Evolutionary conservation across 2,888 invertebrate species (phyloP).

Genomic region (Dynastes tityus): DNA sequence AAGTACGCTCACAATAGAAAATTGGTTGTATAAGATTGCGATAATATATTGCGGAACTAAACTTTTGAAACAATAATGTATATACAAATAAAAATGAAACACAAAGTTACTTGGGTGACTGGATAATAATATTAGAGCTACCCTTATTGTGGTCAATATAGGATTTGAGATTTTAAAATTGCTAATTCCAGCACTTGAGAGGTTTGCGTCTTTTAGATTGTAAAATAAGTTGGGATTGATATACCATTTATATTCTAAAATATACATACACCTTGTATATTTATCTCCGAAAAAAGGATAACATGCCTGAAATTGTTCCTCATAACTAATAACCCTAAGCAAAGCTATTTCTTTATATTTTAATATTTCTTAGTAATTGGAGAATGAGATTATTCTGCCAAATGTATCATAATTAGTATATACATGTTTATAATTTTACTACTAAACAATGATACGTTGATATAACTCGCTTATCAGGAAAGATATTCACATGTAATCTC

Average conservation of each 20-base stretch:
- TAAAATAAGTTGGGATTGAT: not conserved
- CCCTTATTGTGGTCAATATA: not conserved
- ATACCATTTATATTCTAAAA: no score
- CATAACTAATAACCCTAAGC: no score
- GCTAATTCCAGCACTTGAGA: not conserved
- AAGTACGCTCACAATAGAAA: conserved; percentile 14
- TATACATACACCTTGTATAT: no score
- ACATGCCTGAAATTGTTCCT: no score
- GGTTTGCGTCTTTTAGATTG: not conserved
- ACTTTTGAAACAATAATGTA: not conserved
- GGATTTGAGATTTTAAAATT: not conserved
- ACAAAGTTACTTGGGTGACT: not conserved
- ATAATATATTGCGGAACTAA: no score
- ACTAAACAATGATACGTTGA: conserved; percentile 22
- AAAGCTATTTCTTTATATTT: not conserved
- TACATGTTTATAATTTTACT: conserved; percentile 8
- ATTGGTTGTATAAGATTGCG: conserved; percentile 15
- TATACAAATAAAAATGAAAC: not conserved
- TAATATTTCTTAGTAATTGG: no score
- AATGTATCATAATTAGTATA: not conserved
- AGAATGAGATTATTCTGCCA: not conserved
- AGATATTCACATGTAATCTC: conserved; percentile 51
- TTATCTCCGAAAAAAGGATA: no score
- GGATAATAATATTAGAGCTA: conserved; percentile 1
- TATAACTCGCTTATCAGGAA: conserved; percentile 44